Base-by-base conservation (phyloP, 2,113 vertebrate species). In the Tricholaema leucomelas region DNA sequence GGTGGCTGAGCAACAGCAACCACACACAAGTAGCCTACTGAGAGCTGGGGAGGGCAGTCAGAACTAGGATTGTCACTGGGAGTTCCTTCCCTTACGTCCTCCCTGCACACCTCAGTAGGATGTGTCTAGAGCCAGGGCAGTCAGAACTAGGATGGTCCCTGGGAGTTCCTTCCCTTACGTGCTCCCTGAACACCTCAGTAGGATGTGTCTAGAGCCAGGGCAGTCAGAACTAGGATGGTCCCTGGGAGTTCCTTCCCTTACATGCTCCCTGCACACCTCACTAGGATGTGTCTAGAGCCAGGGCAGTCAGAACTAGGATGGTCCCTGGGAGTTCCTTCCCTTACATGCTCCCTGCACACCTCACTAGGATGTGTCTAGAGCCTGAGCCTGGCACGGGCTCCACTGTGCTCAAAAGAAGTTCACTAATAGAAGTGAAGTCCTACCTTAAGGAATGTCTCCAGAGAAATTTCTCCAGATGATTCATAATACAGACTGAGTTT, bases 61-160 rank as follows among this genome's bases (percentile, higher is more conserved):
- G 70, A 48, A 3, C 21, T 10, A 15, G 58, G 38, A 6, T 1
- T 54, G 33, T 5, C 25, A 16, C 12, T 52, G 44, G 3, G 18
- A 64, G 21, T 17, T 44, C 48, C 28, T 50, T 20, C 23, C 42
- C 50, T 59, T 33, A 6, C 27, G 44, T 40, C 17, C 1, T 10
- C 38, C 8, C n/a, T 13, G 11, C 1, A 1, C 11, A 4, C 55
- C 38, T 28, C 44, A 2, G 23, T 4, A 30, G 33, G 16, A 59
- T 6, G 58, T 11, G 1, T 3, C 56, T 6, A 6, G n/a, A 46
- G 36, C 12, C 11, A 1, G 1, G 27, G 9, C 15, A n/a, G n/a
- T n/a, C n/a, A n/a, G n/a, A n/a, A n/a, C n/a, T n/a, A n/a, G n/a
- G n/a, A n/a, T n/a, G n/a, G n/a, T n/a, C n/a, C n/a, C n/a, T n/a